Base-by-base conservation (phyloP, 2,113 vertebrate genomes). In the Mesembrinibis cayennensis region DNA sequence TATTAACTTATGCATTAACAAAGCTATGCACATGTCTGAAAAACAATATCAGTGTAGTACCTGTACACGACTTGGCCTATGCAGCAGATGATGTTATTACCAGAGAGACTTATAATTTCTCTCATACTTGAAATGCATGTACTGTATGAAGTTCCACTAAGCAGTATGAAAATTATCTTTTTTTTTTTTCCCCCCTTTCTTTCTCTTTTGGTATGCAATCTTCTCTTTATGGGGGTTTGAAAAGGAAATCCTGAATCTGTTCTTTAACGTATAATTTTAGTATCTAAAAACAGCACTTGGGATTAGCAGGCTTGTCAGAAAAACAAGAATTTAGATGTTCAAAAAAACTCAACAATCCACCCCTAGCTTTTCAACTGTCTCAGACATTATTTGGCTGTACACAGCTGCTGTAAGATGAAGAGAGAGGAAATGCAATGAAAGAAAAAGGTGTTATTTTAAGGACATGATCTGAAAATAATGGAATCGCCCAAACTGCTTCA, bases 271-370 rank as follows among this genome's bases (percentile, higher is more conserved):
- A 71, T 97, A 97, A 97, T 97, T 97, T 96, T 80, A 47, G 78
- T 97, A 87, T 96, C 78, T 96, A 97, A 89, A 96, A 95, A 94
- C 93, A 96, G 50, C 79, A 82, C 29, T 94, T 88, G 94, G 47
- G 61, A 93, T 97, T 97, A 97, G 93, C 84, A 96, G 82, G 27
- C 85, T 96, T 97, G 95, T 96, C 95, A 96, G 52, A 92, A 97
- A 95, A 96, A 91, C 91, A 94, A 96, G 82, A 87, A 96, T 94
- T 89, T 91, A 93, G 94, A 89, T 93, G 79, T 94, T 98, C 62
- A 93, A 63, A 82, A 89, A 95, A 76, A 16, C 69, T 85, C 95
- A 97, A 42, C 82, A 96, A 90, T 91, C 27, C 79, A 96, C 92
- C 71, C 92, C 79, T 90, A 69, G 52, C 89, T 97, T 86, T 96